A percentile compares a stretch with the other conserved stretches of the same genome.
phyloP scores from a whole-genome alignment of 2,113 vertebrate genomes.

The Neodon shergylaensis region DNA sequence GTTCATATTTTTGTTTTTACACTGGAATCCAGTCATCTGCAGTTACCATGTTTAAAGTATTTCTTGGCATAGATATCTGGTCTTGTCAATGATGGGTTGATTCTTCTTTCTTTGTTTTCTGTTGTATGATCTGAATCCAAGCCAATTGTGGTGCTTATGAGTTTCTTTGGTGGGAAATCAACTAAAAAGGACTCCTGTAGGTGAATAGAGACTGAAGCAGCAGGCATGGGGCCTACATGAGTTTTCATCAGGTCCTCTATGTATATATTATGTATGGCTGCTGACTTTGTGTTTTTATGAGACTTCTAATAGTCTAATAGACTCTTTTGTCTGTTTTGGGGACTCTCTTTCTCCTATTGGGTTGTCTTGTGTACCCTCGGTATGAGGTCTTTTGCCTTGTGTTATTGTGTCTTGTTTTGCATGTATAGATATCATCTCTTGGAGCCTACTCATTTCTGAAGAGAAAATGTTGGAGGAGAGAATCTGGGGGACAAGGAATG shows the following conservation, averaged over 20 bases:
- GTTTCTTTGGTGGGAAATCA: neutral
- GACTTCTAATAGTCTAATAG: neutral
- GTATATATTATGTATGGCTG: too few species aligned
- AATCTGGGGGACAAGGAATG: neutral
- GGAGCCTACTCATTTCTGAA: too few species aligned
- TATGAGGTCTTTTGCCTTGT: too few species aligned
- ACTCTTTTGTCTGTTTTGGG: neutral
- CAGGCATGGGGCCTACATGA: too few species aligned
- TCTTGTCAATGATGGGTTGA: neutral
- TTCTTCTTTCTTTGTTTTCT: neutral
- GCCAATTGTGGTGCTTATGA: neutral
- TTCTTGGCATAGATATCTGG: neutral
- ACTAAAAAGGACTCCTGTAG: too few species aligned
- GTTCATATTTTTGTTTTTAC: neutral
- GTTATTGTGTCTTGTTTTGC: too few species aligned
- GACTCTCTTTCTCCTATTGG: neutral
- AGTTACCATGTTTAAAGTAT: neutral
- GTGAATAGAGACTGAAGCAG: too few species aligned
- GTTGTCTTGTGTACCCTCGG: too few species aligned
- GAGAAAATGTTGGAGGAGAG: neutral
- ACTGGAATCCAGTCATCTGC: neutral
- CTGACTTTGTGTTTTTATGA: too few species aligned
- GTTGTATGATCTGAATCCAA: neutral
- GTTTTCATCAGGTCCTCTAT: too few species aligned
- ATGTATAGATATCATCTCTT: too few species aligned